Conservation (phyloP, 2,888 invertebrate species). For the Ischnura elegans region DNA sequence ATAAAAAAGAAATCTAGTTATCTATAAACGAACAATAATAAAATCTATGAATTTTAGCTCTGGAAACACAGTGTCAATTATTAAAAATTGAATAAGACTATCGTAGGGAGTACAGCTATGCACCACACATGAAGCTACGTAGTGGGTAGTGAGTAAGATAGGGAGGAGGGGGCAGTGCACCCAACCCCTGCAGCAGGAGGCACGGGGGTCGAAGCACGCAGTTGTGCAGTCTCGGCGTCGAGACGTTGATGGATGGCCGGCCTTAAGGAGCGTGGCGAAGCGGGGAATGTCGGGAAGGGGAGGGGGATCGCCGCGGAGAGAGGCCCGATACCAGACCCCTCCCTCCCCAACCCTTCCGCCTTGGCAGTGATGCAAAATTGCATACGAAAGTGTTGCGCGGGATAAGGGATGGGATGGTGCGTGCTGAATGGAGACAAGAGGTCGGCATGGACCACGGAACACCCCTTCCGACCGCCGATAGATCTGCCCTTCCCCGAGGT, state of each 20-base stretch:
- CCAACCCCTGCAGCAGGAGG: not conserved
- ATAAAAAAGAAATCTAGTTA: no score
- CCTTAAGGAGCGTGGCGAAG: conserved; percentile 41
- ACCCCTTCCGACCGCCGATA: not conserved
- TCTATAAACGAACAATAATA: no score
- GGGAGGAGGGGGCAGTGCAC: not conserved
- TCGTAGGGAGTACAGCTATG: no score
- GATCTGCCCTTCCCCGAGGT: not conserved
- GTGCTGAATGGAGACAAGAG: not conserved
- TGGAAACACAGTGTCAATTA: no score
- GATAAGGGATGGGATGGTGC: not conserved
- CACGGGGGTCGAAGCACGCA: not conserved
- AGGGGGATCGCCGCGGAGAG: no score
- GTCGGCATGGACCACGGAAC: not conserved
- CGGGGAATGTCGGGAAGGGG: not conserved
- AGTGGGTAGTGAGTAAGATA: no score
- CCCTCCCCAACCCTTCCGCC: not conserved
- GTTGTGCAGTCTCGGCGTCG: conserved; percentile 4
- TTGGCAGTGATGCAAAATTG: not conserved
- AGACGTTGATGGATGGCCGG: conserved; percentile 50
- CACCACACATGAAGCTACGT: no score
- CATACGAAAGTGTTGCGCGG: not conserved
- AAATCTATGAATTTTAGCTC: no score
- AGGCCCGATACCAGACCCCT: not conserved
- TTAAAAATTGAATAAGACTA: no score